A percentile compares a stretch with the other conserved stretches of the same genome.
These are phyloP conservation scores for Aleadryas rufinucha DNA, from an alignment of 2,113 vertebrate species.

Conservation along the genomic window DNA sequence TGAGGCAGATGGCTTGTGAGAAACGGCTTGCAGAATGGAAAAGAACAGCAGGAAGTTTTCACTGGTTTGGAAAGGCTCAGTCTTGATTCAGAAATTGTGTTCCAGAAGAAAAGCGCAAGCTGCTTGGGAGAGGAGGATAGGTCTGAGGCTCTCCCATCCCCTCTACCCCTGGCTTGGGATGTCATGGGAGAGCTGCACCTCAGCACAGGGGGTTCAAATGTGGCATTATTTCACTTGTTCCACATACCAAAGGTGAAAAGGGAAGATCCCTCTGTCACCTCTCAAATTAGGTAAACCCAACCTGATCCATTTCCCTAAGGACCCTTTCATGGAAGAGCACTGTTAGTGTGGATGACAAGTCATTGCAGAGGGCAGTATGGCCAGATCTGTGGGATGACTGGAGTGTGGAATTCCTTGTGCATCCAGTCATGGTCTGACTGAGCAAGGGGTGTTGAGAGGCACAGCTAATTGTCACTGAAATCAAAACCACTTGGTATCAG, in stretches of 20 bases:
- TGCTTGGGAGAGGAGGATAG: not conserved
- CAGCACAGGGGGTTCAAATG: not conserved
- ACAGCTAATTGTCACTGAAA: not conserved
- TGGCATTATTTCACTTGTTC: not conserved
- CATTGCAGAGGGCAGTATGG: not conserved
- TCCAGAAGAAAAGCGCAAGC: not conserved
- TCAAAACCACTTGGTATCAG: not conserved
- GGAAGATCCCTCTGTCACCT: not conserved
- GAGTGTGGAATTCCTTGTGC: fast-evolving
- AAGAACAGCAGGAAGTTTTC: not conserved
- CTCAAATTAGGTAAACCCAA: not conserved
- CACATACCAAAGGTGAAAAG: not conserved
- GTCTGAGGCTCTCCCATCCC: not conserved
- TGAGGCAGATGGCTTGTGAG: not conserved
- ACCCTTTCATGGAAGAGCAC: not conserved
- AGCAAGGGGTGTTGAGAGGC: not conserved
- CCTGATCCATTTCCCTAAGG: not conserved
- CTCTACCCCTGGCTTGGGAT: not conserved
- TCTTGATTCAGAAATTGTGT: not conserved
- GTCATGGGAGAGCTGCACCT: not conserved
- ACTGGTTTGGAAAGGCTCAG: not conserved
- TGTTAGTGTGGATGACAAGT: fast-evolving
- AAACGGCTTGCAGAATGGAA: not conserved
- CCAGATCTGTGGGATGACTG: not conserved
- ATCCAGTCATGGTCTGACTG: not conserved